Conservation (phyloP, 2,113 vertebrate species). For the Morone saxatilis region DNA sequence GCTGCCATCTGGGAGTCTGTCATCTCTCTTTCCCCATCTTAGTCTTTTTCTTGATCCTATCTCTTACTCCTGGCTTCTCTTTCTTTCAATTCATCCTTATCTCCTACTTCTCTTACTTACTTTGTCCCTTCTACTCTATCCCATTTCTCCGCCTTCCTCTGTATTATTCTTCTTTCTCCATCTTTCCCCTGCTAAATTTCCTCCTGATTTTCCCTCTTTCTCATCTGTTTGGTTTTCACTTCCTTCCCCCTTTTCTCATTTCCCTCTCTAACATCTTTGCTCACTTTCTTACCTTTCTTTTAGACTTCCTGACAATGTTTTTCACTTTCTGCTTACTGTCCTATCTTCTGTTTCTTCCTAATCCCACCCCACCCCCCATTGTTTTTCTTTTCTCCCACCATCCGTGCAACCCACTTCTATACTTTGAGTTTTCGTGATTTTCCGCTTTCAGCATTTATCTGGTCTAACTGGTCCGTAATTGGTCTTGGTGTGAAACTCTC, state of each 20-base stretch:
- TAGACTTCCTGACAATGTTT: neutral
- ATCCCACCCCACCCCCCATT: too few species aligned
- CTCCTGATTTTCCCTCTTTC: neutral
- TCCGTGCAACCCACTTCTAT: neutral
- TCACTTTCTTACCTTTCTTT: neutral
- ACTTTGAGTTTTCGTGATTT: neutral
- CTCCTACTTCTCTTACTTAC: neutral
- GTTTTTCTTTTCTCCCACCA: neutral
- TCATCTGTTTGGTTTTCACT: neutral
- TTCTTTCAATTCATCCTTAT: neutral
- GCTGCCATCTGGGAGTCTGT: slow-evolving; percentile 11
- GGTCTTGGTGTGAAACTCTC: slow-evolving; percentile 24
- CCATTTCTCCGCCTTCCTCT: neutral
- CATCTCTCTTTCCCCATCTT: slow-evolving; percentile 24
- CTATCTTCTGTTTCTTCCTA: too few species aligned
- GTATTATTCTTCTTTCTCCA: neutral
- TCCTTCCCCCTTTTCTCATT: neutral
- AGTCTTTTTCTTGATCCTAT: neutral
- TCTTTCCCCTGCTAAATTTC: neutral
- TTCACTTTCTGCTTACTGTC: neutral
- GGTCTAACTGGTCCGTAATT: slow-evolving; percentile 24
- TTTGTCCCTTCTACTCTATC: neutral
- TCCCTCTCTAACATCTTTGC: neutral
- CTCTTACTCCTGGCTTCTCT: neutral
- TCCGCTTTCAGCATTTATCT: neutral